Conservation (phyloP, 2,888 invertebrate genomes). For the Melieria picta region DNA sequence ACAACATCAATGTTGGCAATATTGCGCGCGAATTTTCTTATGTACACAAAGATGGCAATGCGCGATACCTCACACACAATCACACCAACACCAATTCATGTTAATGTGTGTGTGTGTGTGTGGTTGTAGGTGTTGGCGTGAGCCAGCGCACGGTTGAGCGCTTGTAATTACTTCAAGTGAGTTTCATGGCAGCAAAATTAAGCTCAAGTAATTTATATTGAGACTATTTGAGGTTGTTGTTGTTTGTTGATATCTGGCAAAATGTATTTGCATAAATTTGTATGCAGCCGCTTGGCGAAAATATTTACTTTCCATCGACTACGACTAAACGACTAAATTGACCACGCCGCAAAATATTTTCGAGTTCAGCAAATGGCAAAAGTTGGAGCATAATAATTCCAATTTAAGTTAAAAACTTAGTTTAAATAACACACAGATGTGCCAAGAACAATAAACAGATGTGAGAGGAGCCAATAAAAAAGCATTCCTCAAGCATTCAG, state of each 20-base stretch:
- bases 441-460: no score
- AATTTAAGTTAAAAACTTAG: no score
- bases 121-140: not conserved
- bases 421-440: no score
- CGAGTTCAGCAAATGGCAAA: no score
- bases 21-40: not conserved
- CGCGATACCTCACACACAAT: not conserved
- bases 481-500: no score
- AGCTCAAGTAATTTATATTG: constrained; percentile 3
- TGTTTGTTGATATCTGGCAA: not conserved
- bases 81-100: not conserved
- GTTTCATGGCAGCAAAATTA: constrained; percentile 13
- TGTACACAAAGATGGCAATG: not conserved
- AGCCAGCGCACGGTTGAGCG: not conserved
- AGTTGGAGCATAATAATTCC: no score
- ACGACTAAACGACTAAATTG: no score
- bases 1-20: not conserved
- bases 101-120: not conserved
- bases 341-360: no score
- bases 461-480: no score
- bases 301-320: no score
- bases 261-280: constrained; percentile 13
- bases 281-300: not conserved
- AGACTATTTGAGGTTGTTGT: not conserved
- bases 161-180: constrained; percentile 20